Conservation (phyloP, 2,888 invertebrate genomes). For the Palloptera scutellata region DNA sequence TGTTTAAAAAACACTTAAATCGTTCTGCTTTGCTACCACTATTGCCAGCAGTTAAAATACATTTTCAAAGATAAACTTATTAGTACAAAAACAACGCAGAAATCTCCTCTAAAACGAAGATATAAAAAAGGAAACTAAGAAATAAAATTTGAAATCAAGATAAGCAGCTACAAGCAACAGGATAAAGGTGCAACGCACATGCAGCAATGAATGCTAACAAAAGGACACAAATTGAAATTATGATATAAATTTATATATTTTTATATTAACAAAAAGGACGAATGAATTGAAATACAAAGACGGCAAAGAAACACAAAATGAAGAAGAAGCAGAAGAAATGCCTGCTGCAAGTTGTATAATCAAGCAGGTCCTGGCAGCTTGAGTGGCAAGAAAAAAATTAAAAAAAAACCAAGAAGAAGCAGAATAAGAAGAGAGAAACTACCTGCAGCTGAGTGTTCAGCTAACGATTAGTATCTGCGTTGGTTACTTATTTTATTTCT, state of each 20-base stretch:
- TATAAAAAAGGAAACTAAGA: slow-evolving; percentile 26
- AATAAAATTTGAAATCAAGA: slow-evolving; percentile 30
- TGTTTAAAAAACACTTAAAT: too few species aligned
- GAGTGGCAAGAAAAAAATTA: not conserved
- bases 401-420: not conserved
- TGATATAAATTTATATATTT: slow-evolving; percentile 31
- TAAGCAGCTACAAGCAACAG: slow-evolving; percentile 39
- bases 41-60: too few species aligned
- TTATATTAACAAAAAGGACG: slow-evolving; percentile 11
- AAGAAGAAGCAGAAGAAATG: not conserved
- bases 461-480: not conserved
- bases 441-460: slow-evolving; percentile 4
- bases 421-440: not conserved
- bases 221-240: slow-evolving; percentile 32
- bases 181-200: slow-evolving; percentile 31
- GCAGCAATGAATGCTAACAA: slow-evolving; percentile 13
- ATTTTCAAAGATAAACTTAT: slow-evolving; percentile 33
- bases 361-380: slow-evolving; percentile 1
- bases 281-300: not conserved
- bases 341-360: slow-evolving; percentile 16
- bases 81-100: slow-evolving; percentile 8
- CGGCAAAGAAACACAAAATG: too few species aligned
- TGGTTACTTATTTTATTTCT: slow-evolving; percentile 23
- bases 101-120: slow-evolving; percentile 26
- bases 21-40: too few species aligned